These are phyloP conservation scores for Acleris literana DNA, from an alignment of 2,888 invertebrate species.

Conservation along the genomic window DNA sequence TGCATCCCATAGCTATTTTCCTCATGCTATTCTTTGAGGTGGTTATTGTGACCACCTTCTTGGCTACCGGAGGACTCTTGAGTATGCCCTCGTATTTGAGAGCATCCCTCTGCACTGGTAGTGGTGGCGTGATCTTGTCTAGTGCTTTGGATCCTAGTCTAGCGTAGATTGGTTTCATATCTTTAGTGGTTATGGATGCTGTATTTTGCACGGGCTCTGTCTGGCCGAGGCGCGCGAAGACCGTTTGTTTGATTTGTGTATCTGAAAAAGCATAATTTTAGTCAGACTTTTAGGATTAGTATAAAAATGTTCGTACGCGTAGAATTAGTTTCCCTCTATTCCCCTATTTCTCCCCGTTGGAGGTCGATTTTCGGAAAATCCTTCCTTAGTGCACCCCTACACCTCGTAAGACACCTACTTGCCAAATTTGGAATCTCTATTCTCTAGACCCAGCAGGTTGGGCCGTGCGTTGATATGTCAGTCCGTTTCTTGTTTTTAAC, in stretches of 20 bases:
- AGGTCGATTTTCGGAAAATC: no score
- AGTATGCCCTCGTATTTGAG: conserved; percentile 78
- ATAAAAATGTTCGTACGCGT: not conserved
- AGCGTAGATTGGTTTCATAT: conserved; percentile 65
- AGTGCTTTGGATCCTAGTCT: conserved; percentile 65
- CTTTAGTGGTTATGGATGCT: conserved; percentile 40
- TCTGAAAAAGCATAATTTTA: conserved; percentile 29
- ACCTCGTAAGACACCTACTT: no score
- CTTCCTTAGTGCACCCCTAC: no score
- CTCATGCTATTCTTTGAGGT: conserved; percentile 61
- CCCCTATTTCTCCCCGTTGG: no score
- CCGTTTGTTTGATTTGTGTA: conserved; percentile 55
- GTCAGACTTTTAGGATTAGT: not conserved
- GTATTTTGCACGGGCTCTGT: conserved; percentile 50
- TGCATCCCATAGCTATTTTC: conserved; percentile 64
- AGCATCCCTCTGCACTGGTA: conserved; percentile 68
- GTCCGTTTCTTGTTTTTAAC: no score
- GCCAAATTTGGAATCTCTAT: no score
- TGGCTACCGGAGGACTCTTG: conserved; percentile 53
- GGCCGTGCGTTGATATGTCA: no score
- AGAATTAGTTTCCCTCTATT: not conserved
- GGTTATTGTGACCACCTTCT: conserved; percentile 66
- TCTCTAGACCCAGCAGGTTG: no score
- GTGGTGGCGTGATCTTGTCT: conserved; percentile 39
- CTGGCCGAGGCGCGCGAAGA: conserved; percentile 73